Evolutionary conservation across 2,113 vertebrate genomes (phyloP).

Genomic region (Athene noctua): DNA sequence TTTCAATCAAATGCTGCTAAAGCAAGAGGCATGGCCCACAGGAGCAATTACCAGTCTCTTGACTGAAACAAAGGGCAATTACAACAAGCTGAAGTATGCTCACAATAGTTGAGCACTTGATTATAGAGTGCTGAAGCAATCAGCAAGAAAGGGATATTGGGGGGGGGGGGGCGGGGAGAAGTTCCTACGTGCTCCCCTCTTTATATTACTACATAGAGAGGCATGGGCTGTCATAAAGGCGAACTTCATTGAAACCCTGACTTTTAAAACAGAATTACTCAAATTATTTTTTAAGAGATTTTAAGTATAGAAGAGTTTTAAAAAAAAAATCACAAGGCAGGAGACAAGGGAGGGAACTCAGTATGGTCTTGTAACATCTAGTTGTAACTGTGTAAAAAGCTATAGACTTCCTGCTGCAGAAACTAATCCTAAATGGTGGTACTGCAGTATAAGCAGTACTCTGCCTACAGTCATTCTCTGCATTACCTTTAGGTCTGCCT

Average conservation of each 20-base stretch:
- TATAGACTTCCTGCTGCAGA: not conserved
- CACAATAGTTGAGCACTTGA: conserved; percentile 45
- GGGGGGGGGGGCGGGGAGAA: rapidly evolving
- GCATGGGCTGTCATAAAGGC: not conserved
- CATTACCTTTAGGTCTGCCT: not conserved
- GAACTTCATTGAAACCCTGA: not conserved
- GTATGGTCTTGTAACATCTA: not conserved
- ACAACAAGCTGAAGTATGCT: conserved; percentile 50
- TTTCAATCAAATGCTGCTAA: conserved; percentile 71
- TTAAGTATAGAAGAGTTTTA: not conserved
- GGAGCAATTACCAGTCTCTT: conserved; percentile 71
- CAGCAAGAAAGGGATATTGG: not conserved
- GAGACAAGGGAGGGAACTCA: not conserved
- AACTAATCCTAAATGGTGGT: not conserved
- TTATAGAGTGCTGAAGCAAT: conserved; percentile 46
- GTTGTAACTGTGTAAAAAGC: not conserved
- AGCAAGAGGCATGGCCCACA: conserved; percentile 65
- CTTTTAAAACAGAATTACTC: not conserved
- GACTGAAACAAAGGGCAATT: conserved; percentile 74
- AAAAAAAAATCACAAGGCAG: not conserved
- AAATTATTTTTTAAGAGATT: not conserved
- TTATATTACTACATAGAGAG: not conserved
- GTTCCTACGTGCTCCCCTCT: not conserved
- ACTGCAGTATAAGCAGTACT: not conserved
- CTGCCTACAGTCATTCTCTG: not conserved